Evolutionary conservation across 2,888 invertebrate species (phyloP), one percentile per base, ranked within the genome.

Genomic region (Diaperis boleti): DNA sequence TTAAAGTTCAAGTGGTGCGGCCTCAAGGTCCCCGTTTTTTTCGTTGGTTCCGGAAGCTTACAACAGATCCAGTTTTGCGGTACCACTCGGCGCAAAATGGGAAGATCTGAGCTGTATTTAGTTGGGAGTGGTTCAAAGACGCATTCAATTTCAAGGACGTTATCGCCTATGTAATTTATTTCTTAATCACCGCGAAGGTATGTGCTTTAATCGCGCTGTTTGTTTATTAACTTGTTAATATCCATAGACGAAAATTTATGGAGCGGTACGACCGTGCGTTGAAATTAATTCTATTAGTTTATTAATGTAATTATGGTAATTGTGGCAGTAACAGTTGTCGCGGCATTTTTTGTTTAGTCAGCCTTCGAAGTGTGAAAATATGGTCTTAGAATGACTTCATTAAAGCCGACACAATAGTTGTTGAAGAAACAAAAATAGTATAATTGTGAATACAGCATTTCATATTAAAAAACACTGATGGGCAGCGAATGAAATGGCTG

Each of bases 11-110:
- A 56, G 44, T 52, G 52, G 54, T 54, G 10, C 41, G 17, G 29
- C 20, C 20, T 49, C 62, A 62, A 62, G 62, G 62, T 57, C 49
- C 35, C 49, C 56, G 56, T 50, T 62, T 62, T 50, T 41, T 55
- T 35, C 11, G 7, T 3, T 3, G 26, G 20, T 56, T 62, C 55
- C 56, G 45, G 42, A 54, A 50, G 35, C 35, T 33, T 22, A 55
- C 22, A 11, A 42, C 33, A 17, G 35, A 35, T 62, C 45, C 45
- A 60, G 60, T 60, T 60, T 26, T 20, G 20, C 26, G 13, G 29
- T 26, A 26, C 42, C 18, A 8, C 6, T 6, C 14, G 7, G n/a
- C 39, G n/a, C n/a, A 49, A 22, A 11, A 5, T 7, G 11, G 37
- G 37, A n/a, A 10, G 37, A 37, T 42, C 4, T 6, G 14, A 39